These are phyloP conservation scores for Plodia interpunctella DNA, from an alignment of 1,140 invertebrate species.

Conservation along the genomic window DNA sequence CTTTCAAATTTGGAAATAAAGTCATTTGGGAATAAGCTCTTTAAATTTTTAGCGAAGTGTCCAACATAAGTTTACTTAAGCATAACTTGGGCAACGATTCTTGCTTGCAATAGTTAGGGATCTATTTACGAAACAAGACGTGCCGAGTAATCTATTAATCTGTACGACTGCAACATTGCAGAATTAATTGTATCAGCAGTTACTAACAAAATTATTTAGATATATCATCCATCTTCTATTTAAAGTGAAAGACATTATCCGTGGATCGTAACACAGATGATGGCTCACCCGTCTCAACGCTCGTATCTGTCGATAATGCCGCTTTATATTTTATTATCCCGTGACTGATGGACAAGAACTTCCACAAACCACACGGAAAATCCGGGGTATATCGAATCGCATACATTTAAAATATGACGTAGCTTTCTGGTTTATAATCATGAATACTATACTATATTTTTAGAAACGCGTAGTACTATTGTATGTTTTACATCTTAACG, in stretches of 20 bases:
- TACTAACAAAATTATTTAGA: not conserved
- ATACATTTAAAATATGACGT: not conserved
- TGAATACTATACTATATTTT: too few species aligned
- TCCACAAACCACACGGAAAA: not conserved
- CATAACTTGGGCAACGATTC: too few species aligned
- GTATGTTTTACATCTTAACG: too few species aligned
- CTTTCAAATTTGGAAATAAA: not conserved
- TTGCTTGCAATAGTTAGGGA: too few species aligned
- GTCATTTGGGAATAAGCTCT: not conserved
- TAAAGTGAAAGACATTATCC: conserved; percentile 2
- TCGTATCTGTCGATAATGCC: conserved; percentile 1
- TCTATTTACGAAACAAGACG: too few species aligned
- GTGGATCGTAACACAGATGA: conserved; percentile 1
- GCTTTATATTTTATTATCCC: conserved; percentile 4
- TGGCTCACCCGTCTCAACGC: conserved; percentile 4
- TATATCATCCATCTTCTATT: conserved; percentile 9
- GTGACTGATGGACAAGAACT: conserved; percentile 2
- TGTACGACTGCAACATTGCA: too few species aligned
- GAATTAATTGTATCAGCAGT: too few species aligned
- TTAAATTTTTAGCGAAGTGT: not conserved
- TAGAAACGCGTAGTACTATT: too few species aligned
- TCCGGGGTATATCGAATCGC: not conserved
- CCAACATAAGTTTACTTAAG: conserved; percentile 18
- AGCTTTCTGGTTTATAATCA: not conserved
- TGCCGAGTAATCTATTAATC: too few species aligned